Conservation (phyloP, 1,140 invertebrate genomes). For the Drosophila funebris region DNA sequence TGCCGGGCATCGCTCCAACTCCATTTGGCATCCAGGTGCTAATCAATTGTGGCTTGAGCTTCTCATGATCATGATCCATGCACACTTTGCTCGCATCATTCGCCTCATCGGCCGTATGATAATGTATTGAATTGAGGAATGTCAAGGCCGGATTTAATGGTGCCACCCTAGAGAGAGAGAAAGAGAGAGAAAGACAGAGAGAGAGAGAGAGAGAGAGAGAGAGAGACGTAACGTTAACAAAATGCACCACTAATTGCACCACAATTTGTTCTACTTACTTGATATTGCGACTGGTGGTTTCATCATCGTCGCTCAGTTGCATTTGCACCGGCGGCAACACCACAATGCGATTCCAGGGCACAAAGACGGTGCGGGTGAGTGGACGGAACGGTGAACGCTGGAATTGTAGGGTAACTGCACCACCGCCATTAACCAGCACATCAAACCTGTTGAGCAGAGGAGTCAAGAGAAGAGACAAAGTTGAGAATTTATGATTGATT, state of each 20-base stretch:
- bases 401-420: constrained; percentile 98
- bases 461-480: not conserved
- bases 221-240: too few species aligned
- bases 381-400: constrained; percentile 95
- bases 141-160: constrained; percentile 85
- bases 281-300: constrained; percentile 84
- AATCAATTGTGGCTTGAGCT: constrained; percentile 91
- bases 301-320: constrained; percentile 90
- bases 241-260: not conserved
- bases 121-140: constrained; percentile 87
- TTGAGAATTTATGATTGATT: not conserved
- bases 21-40: constrained; percentile 94
- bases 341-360: constrained; percentile 98
- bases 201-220: too few species aligned
- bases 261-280: constrained; percentile 83
- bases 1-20: constrained; percentile 91
- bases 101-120: constrained; percentile 84
- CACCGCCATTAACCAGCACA: constrained; percentile 98
- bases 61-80: constrained; percentile 93
- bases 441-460: constrained; percentile 92
- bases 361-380: constrained; percentile 93
- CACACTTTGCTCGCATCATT: constrained; percentile 87
- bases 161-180: constrained; percentile 58
- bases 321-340: constrained; percentile 94
- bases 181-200: too few species aligned